A percentile compares a stretch with the other conserved stretches of the same genome.
These are phyloP conservation scores for Tromatobia lineatoria DNA, from an alignment of 2,888 invertebrate genomes.

Conservation along the genomic window DNA sequence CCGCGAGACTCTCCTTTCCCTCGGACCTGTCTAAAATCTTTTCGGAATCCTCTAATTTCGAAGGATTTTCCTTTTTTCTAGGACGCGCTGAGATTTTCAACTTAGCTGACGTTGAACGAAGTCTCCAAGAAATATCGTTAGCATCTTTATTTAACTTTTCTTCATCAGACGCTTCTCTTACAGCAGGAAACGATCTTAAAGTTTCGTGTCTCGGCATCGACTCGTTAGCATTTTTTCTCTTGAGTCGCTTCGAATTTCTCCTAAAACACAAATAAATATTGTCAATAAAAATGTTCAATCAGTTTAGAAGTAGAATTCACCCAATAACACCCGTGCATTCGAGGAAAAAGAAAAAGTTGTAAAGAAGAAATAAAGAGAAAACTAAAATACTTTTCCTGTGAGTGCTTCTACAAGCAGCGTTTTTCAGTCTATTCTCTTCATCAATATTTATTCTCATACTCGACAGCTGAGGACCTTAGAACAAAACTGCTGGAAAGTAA, in stretches of 20 bases:
- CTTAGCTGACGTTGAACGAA: not conserved
- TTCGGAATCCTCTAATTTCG: not conserved
- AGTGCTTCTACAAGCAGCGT: conserved; percentile 25
- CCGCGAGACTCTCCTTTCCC: conserved; percentile 10
- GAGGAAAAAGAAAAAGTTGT: not conserved
- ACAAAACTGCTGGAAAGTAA: conserved; percentile 17
- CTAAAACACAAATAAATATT: conserved; percentile 55
- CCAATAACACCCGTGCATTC: conserved; percentile 23
- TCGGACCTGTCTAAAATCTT: not conserved
- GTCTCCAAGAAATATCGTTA: not conserved
- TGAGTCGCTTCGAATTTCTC: not conserved
- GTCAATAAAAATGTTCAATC: conserved; percentile 32
- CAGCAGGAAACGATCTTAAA: not conserved
- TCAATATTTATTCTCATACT: conserved; percentile 17
- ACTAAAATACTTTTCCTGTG: conserved; percentile 52
- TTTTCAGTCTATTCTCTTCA: conserved; percentile 25
- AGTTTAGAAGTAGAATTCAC: not conserved
- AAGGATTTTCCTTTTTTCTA: not conserved
- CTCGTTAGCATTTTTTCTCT: not conserved
- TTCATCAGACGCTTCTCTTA: not conserved
- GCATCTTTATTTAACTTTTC: not conserved
- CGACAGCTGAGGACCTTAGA: not conserved
- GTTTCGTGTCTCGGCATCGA: not conserved
- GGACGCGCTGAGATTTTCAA: conserved; percentile 6
- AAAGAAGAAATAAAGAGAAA: not conserved